Evolutionary conservation across 1,140 invertebrate species (phyloP), one percentile per base, ranked within the genome.

Genomic region (Plodia interpunctella): DNA sequence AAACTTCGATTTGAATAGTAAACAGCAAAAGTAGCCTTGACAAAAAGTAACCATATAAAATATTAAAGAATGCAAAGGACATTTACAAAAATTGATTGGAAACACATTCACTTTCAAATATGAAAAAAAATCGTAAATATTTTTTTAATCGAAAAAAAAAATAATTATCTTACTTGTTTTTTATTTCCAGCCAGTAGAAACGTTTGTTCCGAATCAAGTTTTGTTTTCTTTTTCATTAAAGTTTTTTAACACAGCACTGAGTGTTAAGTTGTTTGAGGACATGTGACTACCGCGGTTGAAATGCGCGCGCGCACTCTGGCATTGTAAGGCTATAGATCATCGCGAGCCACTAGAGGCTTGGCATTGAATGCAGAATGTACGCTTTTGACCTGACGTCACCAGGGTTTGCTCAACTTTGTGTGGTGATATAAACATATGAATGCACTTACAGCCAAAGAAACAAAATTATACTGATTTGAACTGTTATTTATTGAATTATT

Each of bases 291-390:
- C 52, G 32, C 38, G 63, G 38, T 28, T 49, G 52, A 55, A 57
- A 57, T 60, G 59, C 72, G 62, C 68, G 55, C 44, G 63, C 68
- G 64, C 62, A 68, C 58, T 63, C 60, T 68, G 54, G 63, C 62
- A 56, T 60, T 49, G 61, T 57, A 61, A 55, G 20, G 55, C 32
- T 62, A 68, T 55, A 62, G 66, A 60, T 49, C 55, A 67, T 65
- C 21, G 21, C 51, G 21, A 53, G 15, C 38, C 38, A 44, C 38
- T 44, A 44, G 38, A 44, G 38, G 38, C 38, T 44, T 44, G 38
- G 15, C 38, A 44, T 44, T 44, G 38, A 44, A 44, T 44, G 38
- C 38, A 44, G 38, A 44, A 44, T 44, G 38, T 44, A 44, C 38
- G n/a, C 38, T 44, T 44, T 44, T n/a, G 38, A n/a, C 38, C 38